A percentile compares a stretch with the other conserved stretches of the same genome.
Conservation (phyloP, 2,113 vertebrate species). For the Climacteris rufus region DNA sequence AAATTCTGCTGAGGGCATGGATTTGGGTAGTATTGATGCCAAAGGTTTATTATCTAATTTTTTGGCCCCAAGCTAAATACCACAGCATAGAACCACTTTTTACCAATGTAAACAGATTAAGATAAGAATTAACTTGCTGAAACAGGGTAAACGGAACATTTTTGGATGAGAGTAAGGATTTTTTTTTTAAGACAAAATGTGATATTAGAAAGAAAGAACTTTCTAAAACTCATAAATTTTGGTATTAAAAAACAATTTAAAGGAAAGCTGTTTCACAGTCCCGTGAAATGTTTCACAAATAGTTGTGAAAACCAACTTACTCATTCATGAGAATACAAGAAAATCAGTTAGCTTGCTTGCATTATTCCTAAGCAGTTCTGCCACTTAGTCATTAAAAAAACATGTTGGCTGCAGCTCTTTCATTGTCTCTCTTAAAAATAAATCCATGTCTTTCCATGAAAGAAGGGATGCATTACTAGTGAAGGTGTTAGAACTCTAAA, state of each 20-base stretch:
- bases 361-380: neutral
- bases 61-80: neutral
- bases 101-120: constrained; percentile 1
- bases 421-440: neutral
- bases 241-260: neutral
- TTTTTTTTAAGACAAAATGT: neutral
- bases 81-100: neutral
- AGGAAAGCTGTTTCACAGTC: neutral
- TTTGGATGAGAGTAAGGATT: neutral
- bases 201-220: neutral
- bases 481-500: neutral
- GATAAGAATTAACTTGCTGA: neutral
- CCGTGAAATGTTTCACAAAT: neutral
- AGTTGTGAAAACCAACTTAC: neutral
- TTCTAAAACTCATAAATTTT: neutral
- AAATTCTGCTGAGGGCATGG: neutral
- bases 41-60: neutral
- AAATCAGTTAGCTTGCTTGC: neutral
- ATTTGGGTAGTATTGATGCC: neutral
- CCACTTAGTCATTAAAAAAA: neutral
- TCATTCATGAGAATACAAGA: neutral
- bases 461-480: neutral
- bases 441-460: neutral
- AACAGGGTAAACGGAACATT: neutral
- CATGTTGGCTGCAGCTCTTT: neutral